These are phyloP conservation scores for Xiphias gladius DNA, from an alignment of 2,113 vertebrate species.

Conservation along the genomic window DNA sequence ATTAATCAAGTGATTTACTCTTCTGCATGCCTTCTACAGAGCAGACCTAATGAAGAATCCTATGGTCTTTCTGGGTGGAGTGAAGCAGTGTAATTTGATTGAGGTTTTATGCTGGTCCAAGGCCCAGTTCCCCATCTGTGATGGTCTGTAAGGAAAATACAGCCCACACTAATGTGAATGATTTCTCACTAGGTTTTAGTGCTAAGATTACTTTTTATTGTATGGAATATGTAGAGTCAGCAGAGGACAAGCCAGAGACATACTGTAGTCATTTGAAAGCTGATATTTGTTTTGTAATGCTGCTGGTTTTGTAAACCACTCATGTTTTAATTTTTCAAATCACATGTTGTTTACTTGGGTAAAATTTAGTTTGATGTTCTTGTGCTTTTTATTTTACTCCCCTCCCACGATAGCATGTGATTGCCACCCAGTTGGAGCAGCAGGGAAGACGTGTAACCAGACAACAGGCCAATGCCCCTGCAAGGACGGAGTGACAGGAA, in stretches of 20 bases:
- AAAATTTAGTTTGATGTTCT: not conserved
- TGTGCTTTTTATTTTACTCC: not conserved
- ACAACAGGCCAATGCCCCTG: slow-evolving; percentile 99
- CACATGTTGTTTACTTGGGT: slow-evolving; percentile 31
- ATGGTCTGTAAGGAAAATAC: slow-evolving; percentile 61
- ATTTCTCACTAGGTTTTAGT: slow-evolving; percentile 49
- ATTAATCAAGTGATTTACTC: slow-evolving; percentile 69
- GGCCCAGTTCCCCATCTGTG: slow-evolving; percentile 71
- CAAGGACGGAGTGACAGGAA: slow-evolving; percentile 97
- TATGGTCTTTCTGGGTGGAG: slow-evolving; percentile 62
- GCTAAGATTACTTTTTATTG: slow-evolving; percentile 43
- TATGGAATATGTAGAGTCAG: slow-evolving; percentile 58
- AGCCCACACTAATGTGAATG: slow-evolving; percentile 38
- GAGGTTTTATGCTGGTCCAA: slow-evolving; percentile 70
- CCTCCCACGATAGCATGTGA: slow-evolving; percentile 89
- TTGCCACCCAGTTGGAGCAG: slow-evolving; percentile 97
- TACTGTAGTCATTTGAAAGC: slow-evolving; percentile 30
- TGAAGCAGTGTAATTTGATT: slow-evolving; percentile 65
- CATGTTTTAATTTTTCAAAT: slow-evolving; percentile 15
- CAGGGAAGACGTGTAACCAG: slow-evolving; percentile 99
- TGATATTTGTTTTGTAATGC: slow-evolving; percentile 33
- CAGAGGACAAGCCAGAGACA: slow-evolving; percentile 20
- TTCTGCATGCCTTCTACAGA: slow-evolving; percentile 37
- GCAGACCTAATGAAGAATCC: slow-evolving; percentile 52
- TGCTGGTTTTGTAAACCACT: slow-evolving; percentile 22